Conservation (phyloP, 2,797 vertebrate species). For the Falco peregrinus region DNA sequence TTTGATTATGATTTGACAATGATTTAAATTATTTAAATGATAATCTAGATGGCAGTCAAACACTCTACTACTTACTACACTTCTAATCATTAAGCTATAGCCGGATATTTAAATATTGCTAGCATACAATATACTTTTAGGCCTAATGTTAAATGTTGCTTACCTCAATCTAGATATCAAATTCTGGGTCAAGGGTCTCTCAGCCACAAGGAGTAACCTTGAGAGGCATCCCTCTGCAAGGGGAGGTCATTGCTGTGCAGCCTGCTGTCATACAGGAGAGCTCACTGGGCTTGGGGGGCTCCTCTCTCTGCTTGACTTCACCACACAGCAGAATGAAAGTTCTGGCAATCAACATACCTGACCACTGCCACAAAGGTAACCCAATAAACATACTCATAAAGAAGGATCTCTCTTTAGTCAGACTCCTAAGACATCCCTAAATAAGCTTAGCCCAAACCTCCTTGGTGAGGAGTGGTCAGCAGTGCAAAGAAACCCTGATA, state of each 20-base stretch:
- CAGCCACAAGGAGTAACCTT: too few relatives aligned
- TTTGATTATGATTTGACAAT: neutral
- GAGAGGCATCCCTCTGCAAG: too few relatives aligned
- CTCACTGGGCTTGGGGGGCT: neutral
- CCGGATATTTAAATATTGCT: too few relatives aligned
- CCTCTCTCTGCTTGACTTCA: neutral
- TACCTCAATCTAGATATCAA: too few relatives aligned
- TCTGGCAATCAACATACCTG: neutral
- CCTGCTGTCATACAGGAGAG: neutral
- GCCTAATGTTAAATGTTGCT: too few relatives aligned
- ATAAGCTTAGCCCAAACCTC: neutral
- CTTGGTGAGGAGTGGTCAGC: neutral
- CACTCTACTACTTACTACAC: neutral
- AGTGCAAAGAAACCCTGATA: neutral
- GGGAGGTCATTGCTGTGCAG: too few relatives aligned
- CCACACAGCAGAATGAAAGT: neutral
- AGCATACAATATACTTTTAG: too few relatives aligned
- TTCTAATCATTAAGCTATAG: neutral
- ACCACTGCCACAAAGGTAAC: neutral
- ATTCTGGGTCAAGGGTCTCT: too few relatives aligned
- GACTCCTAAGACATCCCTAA: neutral
- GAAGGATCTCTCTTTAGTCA: neutral
- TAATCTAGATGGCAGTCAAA: neutral
- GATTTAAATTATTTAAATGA: neutral
- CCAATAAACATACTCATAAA: neutral